Evolutionary conservation across 2,888 invertebrate species (phyloP).

Genomic region (Andrena flavipes): DNA sequence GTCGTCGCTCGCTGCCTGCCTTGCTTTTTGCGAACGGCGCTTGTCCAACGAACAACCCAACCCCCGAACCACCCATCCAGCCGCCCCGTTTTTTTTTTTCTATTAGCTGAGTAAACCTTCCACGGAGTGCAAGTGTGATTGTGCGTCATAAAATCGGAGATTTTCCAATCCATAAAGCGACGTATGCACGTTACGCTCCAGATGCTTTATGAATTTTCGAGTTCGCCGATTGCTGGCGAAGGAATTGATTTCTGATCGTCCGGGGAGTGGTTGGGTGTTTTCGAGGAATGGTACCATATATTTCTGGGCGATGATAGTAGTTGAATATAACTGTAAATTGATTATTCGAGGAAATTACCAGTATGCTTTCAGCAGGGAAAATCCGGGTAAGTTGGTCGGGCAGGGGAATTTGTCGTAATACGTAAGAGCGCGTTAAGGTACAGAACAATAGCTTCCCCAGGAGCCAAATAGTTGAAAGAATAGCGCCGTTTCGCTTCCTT

Average conservation of each 20-base stretch:
- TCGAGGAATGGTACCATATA: too few relatives aligned
- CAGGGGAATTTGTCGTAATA: too few relatives aligned
- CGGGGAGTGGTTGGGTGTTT: not conserved
- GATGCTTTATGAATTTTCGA: slow-evolving; percentile 37
- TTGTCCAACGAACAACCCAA: slow-evolving; percentile 50
- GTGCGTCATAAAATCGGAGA: slow-evolving; percentile 61
- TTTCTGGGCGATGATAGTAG: too few relatives aligned
- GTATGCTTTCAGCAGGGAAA: too few relatives aligned
- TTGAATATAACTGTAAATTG: too few relatives aligned
- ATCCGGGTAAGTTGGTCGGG: too few relatives aligned
- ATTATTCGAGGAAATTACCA: too few relatives aligned
- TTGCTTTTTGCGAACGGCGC: slow-evolving; percentile 62
- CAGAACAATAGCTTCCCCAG: too few relatives aligned
- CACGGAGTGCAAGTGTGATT: slow-evolving; percentile 64
- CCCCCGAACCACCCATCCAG: not conserved
- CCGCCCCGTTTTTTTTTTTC: slow-evolving; percentile 44
- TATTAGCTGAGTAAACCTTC: slow-evolving; percentile 70
- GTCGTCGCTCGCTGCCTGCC: slow-evolving; percentile 67
- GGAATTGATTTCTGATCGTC: slow-evolving; percentile 32
- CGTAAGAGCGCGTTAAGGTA: too few relatives aligned
- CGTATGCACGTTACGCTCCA: slow-evolving; percentile 6
- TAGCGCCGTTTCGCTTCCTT: too few relatives aligned
- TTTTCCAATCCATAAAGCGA: slow-evolving; percentile 56
- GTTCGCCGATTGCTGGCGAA: not conserved
- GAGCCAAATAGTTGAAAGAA: too few relatives aligned